Conservation (phyloP, 2,113 vertebrate genomes). For the Emydocephalus ijimae region DNA sequence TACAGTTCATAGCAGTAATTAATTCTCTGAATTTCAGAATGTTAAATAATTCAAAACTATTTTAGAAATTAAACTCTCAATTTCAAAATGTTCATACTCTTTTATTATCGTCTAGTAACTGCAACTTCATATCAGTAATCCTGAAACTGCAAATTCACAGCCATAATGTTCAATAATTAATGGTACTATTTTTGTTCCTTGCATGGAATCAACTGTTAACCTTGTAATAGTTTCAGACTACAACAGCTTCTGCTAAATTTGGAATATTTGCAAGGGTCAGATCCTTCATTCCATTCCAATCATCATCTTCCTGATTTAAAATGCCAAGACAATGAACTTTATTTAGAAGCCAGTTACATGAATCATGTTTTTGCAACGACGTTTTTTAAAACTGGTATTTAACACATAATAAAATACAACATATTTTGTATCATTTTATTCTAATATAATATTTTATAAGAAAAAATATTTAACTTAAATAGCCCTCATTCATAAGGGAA, state of each 20-base stretch:
- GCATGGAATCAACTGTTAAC: background rate
- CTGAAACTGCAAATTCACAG: background rate
- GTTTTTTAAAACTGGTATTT: background rate
- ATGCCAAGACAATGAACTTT: background rate
- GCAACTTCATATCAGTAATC: background rate
- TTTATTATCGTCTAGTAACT: slow-evolving; percentile 30
- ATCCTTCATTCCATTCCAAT: background rate
- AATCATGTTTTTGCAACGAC: background rate
- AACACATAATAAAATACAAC: background rate
- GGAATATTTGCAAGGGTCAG: background rate
- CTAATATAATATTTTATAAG: background rate
- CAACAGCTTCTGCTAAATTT: background rate
- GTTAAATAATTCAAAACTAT: background rate
- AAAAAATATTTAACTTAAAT: background rate
- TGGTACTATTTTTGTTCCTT: background rate
- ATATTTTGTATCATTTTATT: background rate
- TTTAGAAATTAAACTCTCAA: background rate
- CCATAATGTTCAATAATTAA: background rate
- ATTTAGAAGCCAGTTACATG: background rate
- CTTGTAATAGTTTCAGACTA: background rate
- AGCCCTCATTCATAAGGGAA: background rate
- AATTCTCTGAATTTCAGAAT: slow-evolving; percentile 19
- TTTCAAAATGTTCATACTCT: slow-evolving; percentile 15
- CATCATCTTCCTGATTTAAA: background rate
- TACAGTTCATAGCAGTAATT: background rate